Conservation (phyloP, 2,888 invertebrate genomes). For the Protodeltote pygarga region DNA sequence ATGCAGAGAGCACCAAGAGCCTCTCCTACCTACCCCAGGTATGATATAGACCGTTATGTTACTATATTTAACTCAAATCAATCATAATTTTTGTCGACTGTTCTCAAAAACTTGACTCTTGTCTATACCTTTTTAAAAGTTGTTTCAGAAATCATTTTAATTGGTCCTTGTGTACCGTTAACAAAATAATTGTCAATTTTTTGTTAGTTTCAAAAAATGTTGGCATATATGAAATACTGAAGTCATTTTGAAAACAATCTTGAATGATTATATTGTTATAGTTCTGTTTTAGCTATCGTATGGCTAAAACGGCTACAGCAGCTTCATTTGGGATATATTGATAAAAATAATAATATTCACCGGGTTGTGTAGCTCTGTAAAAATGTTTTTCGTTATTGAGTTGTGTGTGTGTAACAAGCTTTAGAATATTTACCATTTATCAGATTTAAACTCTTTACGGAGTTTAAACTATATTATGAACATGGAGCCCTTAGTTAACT, state of each 20-base stretch:
- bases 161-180: not conserved
- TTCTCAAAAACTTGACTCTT: slow-evolving; percentile 17
- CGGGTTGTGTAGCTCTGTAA: no score
- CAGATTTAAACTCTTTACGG: no score
- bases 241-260: no score
- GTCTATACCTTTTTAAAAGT: slow-evolving; percentile 14
- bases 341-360: no score
- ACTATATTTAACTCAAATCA: slow-evolving; percentile 15
- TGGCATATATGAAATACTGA: not conserved
- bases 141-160: slow-evolving; percentile 40
- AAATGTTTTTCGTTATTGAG: no score
- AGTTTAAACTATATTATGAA: no score
- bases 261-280: no score
- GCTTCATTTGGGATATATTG: no score
- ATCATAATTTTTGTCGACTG: slow-evolving; percentile 15
- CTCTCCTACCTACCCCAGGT: slow-evolving; percentile 97
- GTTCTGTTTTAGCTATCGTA: no score
- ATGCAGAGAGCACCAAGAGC: slow-evolving; percentile 96
- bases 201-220: not conserved
- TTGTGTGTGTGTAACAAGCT: no score
- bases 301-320: no score
- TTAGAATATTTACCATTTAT: no score
- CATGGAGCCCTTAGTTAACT: not conserved
- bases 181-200: not conserved
- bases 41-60: slow-evolving; percentile 57